Conservation (phyloP, 2,113 vertebrate species). For the Pseudorectes ferrugineus region DNA sequence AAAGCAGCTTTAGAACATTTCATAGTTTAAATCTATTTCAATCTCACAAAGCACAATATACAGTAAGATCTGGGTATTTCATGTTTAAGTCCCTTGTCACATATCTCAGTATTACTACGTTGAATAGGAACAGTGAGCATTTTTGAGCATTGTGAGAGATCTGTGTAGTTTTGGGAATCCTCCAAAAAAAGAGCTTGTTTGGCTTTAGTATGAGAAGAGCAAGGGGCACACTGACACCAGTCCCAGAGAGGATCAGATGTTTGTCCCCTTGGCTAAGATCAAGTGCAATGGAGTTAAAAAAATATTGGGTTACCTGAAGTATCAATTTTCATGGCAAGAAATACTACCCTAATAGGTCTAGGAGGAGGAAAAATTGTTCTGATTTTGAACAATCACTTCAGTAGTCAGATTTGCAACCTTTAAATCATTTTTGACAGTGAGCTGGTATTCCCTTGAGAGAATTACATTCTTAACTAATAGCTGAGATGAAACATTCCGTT, state of each 20-base stretch:
- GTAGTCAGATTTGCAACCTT: background rate
- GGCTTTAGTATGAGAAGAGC: background rate
- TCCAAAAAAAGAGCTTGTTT: background rate
- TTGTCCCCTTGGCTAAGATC: background rate
- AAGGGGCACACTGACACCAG: background rate
- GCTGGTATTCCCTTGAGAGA: background rate
- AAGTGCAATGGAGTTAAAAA: background rate
- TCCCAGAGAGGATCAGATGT: background rate
- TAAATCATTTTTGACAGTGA: background rate
- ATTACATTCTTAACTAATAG: background rate
- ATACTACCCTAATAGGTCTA: background rate
- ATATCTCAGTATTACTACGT: background rate
- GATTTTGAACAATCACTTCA: background rate
- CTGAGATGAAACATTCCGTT: background rate
- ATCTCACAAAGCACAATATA: background rate
- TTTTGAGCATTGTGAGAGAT: background rate
- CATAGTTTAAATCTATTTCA: background rate
- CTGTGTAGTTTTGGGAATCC: background rate
- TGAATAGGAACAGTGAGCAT: background rate
- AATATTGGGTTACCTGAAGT: background rate
- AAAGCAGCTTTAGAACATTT: background rate
- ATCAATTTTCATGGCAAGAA: constrained; percentile 7
- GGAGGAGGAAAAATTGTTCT: background rate
- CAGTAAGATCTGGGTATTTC: background rate
- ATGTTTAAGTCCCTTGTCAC: background rate